Conservation (phyloP, 2,113 vertebrate species). For the Tragelaphus buxtoni region DNA sequence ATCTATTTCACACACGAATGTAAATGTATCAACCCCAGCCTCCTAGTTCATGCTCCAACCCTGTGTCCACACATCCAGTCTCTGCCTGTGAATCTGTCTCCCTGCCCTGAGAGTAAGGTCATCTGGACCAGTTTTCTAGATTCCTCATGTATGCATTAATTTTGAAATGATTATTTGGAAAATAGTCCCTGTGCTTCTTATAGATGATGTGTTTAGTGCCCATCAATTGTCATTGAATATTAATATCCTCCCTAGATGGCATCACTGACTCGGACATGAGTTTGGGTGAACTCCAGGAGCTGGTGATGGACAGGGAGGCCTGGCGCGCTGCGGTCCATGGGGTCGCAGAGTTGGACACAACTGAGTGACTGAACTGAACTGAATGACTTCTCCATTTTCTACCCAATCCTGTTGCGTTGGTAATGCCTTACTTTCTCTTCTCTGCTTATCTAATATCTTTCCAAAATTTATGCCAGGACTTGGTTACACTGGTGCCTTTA, state of each 20-base stretch:
- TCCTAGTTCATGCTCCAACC: background rate
- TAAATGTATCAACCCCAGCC: background rate
- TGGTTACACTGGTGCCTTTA: background rate
- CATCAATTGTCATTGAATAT: background rate
- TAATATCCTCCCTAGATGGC: background rate
- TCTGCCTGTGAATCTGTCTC: background rate
- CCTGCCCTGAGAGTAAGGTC: background rate
- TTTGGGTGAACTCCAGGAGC: background rate
- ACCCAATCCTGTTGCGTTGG: background rate
- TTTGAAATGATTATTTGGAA: background rate
- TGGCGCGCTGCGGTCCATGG: rapidly evolving
- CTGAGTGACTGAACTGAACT: background rate
- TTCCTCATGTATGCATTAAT: background rate
- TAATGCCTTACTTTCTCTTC: background rate
- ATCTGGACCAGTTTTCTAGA: background rate
- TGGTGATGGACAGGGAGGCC: background rate
- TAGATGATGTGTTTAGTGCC: background rate
- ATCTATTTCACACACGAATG: background rate
- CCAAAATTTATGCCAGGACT: background rate
- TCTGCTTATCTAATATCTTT: background rate
- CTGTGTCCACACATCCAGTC: background rate
- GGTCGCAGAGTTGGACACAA: rapidly evolving
- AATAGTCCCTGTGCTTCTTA: background rate
- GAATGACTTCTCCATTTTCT: background rate
- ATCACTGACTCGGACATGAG: background rate